These are phyloP conservation scores for Ectemnius cavifrons DNA, from an alignment of 2,888 invertebrate species.

Conservation along the genomic window DNA sequence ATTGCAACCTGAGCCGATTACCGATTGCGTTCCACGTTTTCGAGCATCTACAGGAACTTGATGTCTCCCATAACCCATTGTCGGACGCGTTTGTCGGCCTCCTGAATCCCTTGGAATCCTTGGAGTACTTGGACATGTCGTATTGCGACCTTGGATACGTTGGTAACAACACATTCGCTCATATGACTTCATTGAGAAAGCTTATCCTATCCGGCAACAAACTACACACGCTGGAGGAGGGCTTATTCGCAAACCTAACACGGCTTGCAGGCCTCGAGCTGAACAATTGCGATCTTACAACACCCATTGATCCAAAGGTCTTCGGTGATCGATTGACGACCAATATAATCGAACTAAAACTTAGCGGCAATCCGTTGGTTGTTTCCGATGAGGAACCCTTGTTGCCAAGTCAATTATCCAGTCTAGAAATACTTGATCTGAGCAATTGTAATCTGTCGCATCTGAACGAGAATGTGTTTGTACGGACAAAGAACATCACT, in stretches of 20 bases:
- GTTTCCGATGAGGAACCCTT: conserved; percentile 82
- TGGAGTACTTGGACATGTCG: conserved; percentile 86
- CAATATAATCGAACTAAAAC: conserved; percentile 83
- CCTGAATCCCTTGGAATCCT: conserved; percentile 82
- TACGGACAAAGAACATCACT: conserved; percentile 82
- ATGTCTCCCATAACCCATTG: conserved; percentile 85
- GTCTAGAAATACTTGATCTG: conserved; percentile 83
- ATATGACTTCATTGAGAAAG: conserved; percentile 84
- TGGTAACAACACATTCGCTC: conserved; percentile 83
- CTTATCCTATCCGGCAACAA: conserved; percentile 85
- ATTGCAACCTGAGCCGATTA: conserved; percentile 83
- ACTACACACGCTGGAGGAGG: conserved; percentile 83
- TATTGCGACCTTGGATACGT: conserved; percentile 84
- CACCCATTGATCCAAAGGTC: conserved; percentile 83
- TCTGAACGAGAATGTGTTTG: conserved; percentile 82
- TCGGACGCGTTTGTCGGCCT: conserved; percentile 84
- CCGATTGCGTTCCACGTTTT: conserved; percentile 85
- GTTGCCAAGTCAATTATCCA: conserved; percentile 83
- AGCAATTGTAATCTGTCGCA: conserved; percentile 83
- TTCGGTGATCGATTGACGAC: conserved; percentile 84
- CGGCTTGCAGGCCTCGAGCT: conserved; percentile 84
- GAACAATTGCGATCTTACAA: conserved; percentile 84
- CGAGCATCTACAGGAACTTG: conserved; percentile 83
- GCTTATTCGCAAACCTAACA: conserved; percentile 84
- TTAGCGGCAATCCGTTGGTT: conserved; percentile 84